These are phyloP conservation scores for Siderastrea siderea DNA, from an alignment of 92 coral and sea anemone species.

Conservation along the genomic window DNA sequence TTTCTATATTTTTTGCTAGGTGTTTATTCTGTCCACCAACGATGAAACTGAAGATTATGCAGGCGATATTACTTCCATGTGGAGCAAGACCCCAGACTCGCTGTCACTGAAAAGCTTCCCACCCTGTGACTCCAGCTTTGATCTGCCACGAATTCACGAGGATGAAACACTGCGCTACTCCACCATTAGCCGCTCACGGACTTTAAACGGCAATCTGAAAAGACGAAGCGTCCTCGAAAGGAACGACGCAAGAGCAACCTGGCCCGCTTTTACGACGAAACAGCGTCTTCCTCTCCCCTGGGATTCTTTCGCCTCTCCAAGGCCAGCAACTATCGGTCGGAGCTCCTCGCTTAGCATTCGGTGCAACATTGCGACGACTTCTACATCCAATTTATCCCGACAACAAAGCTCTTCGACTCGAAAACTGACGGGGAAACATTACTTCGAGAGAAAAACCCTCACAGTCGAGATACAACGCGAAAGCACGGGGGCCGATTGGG, in stretches of 20 bases:
- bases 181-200: conserved; percentile 10
- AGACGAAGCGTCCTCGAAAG: conserved; percentile 19
- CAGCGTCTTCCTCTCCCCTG: conserved; percentile 79
- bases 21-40: background rate
- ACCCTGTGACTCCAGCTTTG: background rate
- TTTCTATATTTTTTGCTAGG: background rate
- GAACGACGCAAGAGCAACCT: conserved; percentile 65
- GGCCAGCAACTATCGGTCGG: conserved; percentile 47
- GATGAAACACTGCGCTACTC: background rate
- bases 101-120: background rate
- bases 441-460: conserved; percentile 70
- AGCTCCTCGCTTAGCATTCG: conserved; percentile 66
- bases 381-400: conserved; percentile 48
- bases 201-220: background rate
- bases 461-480: conserved; percentile 57
- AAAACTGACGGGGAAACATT: conserved; percentile 35
- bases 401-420: conserved; percentile 36
- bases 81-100: conserved; percentile 1
- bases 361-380: conserved; percentile 29
- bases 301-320: conserved; percentile 76
- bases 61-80: background rate
- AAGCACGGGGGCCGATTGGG: conserved; percentile 61
- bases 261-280: conserved; percentile 70
- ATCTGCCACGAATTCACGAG: conserved; percentile 20
- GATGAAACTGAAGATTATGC: background rate